A percentile compares a stretch with the other conserved stretches of the same genome.
phyloP scores from a whole-genome alignment of 2,113 vertebrate species.

The Urocitellus parryii region DNA sequence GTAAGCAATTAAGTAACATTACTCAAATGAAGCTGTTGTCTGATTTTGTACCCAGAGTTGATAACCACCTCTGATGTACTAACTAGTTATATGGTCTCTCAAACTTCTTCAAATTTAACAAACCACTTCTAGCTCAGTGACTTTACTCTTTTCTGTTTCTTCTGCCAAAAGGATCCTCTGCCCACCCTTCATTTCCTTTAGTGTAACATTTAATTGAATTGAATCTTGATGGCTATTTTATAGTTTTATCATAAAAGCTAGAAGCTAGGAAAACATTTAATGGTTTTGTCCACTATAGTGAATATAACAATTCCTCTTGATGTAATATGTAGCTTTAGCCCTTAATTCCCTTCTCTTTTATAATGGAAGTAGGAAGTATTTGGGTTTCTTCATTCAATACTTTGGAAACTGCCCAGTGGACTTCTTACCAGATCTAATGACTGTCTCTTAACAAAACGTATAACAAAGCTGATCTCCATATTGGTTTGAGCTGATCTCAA shows the following conservation, averaged over 20 bases:
- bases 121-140: conserved; percentile 1
- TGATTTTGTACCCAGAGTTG: not conserved
- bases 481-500: conserved; percentile 11
- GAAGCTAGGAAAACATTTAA: conserved; percentile 27
- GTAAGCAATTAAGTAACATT: not conserved
- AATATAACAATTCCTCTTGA: not conserved
- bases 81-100: not conserved
- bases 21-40: not conserved
- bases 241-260: conserved; percentile 41
- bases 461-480: conserved; percentile 2
- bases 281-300: not conserved
- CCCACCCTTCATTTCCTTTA: not conserved
- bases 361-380: not conserved
- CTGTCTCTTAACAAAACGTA: conserved; percentile 49
- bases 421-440: conserved; percentile 46
- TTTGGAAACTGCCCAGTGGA: conserved; percentile 47
- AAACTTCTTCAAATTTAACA: conserved; percentile 35
- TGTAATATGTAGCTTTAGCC: not conserved
- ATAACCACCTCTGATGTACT: not conserved
- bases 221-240: conserved; percentile 32
- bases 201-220: conserved; percentile 18
- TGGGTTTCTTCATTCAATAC: not conserved
- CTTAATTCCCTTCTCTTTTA: not conserved
- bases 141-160: conserved; percentile 18
- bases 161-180: not conserved